A percentile compares a stretch with the other conserved stretches of the same genome.
These are phyloP conservation scores for Diadema setosum DNA, from an alignment of 35 echinoderm and acorn worm species.

Conservation along the genomic window DNA sequence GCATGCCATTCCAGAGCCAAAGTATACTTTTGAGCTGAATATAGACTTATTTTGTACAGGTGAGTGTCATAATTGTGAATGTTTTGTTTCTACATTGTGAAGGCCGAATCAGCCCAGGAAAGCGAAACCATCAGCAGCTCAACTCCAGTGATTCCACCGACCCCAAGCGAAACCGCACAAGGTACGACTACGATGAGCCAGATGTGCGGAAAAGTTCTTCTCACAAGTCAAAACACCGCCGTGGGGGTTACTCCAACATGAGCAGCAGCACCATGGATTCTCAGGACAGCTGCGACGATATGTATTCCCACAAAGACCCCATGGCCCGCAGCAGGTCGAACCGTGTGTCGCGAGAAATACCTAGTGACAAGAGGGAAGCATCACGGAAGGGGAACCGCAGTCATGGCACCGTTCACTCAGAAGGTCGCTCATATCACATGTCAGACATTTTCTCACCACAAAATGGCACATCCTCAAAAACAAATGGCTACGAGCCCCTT, in stretches of 20 bases:
- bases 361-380: neutral
- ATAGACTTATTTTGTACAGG: too few relatives aligned
- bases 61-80: too few relatives aligned
- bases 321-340: constrained; percentile 6
- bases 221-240: neutral
- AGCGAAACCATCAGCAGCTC: constrained; percentile 26
- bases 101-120: constrained; percentile 55
- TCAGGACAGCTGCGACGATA: constrained; percentile 30
- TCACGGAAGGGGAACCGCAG: neutral
- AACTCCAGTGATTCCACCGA: constrained; percentile 29
- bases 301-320: neutral
- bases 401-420: neutral
- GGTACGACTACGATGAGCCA: neutral
- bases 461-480: neutral
- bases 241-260: constrained; percentile 12
- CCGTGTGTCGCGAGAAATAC: neutral
- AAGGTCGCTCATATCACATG: constrained; percentile 91
- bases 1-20: too few relatives aligned
- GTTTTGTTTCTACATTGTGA: too few relatives aligned
- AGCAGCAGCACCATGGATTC: constrained; percentile 65
- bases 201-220: neutral
- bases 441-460: constrained; percentile 88
- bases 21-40: too few relatives aligned
- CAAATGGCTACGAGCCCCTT: neutral
- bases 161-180: constrained; percentile 6